Percentiles rank a stretch among this genome's conserved stretches.
These are phyloP conservation scores for Dysdera silvatica DNA, from an alignment of 1,140 invertebrate genomes.

Conservation along the genomic window DNA sequence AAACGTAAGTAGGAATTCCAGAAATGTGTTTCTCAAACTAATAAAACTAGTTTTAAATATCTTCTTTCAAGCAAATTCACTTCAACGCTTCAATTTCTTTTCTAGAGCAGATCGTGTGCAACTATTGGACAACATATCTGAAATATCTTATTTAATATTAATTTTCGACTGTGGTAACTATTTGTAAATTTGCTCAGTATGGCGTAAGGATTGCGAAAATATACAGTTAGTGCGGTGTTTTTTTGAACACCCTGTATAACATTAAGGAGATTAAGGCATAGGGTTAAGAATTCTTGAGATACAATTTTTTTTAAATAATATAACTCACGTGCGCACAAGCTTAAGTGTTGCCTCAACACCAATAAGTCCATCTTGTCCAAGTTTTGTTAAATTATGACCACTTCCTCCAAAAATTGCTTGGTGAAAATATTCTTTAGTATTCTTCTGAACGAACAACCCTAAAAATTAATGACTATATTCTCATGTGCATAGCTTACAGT, in stretches of 20 bases:
- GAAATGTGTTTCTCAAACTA: no score
- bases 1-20: background rate
- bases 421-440: slow-evolving; percentile 5
- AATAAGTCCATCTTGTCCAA: slow-evolving; percentile 12
- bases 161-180: no score
- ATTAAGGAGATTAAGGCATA: background rate
- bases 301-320: background rate
- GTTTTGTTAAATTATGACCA: background rate
- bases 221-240: no score
- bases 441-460: slow-evolving; percentile 13
- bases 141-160: no score
- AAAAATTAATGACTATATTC: background rate
- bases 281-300: background rate
- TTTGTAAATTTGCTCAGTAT: background rate
- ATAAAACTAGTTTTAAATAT: background rate
- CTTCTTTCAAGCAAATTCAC: no score
- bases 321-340: slow-evolving; percentile 16
- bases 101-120: no score
- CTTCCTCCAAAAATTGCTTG: slow-evolving; percentile 13
- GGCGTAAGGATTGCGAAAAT: no score
- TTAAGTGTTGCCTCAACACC: slow-evolving; percentile 17
- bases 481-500: background rate
- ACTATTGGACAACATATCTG: background rate
- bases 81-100: background rate
- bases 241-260: no score